Percentiles rank a stretch among this genome's conserved stretches.
These are phyloP conservation scores for Apodemia zela DNA, from an alignment of 2,888 invertebrate species.

Conservation along the genomic window DNA sequence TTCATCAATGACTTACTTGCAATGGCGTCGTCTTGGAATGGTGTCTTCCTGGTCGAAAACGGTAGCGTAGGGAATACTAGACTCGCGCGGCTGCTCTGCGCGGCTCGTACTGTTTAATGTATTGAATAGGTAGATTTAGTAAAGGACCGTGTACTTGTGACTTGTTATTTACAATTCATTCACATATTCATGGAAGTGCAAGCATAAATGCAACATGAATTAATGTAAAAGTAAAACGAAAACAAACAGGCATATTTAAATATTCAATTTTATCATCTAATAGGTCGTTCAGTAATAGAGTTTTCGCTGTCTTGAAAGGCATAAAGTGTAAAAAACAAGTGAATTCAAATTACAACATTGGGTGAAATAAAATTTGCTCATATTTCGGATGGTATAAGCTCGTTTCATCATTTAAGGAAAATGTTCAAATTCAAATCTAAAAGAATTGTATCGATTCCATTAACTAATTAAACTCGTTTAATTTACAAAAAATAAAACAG, in stretches of 20 bases:
- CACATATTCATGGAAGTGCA: not conserved
- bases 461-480: too few relatives aligned
- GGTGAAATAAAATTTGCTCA: too few relatives aligned
- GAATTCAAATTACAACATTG: too few relatives aligned
- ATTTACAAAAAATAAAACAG: too few relatives aligned
- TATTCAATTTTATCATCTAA: not conserved
- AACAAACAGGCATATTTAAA: not conserved
- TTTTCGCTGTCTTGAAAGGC: too few relatives aligned
- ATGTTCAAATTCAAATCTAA: too few relatives aligned
- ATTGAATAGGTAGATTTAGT: conserved; percentile 7
- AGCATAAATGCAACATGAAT: not conserved
- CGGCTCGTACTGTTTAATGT: conserved; percentile 66
- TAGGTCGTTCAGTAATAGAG: too few relatives aligned
- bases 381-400: too few relatives aligned
- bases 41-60: conserved; percentile 77
- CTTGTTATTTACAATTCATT: not conserved
- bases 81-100: conserved; percentile 87
- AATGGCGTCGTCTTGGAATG: conserved; percentile 75
- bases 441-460: too few relatives aligned
- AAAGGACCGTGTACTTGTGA: not conserved
- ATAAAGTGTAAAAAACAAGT: too few relatives aligned
- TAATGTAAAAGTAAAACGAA: not conserved
- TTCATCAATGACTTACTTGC: conserved; percentile 57
- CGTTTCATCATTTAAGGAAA: too few relatives aligned
- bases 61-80: conserved; percentile 87